Evolutionary conservation across 2,888 invertebrate species (phyloP).

Genomic region (Acanthosepion lycidas): DNA sequence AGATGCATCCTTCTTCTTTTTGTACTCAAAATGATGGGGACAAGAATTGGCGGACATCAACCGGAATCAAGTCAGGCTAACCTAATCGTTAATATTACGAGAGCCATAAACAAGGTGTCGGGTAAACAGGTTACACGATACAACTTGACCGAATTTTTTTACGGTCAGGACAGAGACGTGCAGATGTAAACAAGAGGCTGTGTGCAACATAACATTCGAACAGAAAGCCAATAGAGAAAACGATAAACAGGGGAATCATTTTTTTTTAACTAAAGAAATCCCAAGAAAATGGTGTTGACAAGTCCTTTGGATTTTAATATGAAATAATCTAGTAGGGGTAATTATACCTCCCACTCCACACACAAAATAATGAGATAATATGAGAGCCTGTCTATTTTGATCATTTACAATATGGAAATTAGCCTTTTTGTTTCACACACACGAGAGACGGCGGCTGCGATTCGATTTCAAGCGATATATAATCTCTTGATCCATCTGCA

Average conservation of each 20-base stretch:
- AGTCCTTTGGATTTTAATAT: background rate
- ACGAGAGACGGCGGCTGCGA: too few species aligned
- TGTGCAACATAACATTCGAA: background rate
- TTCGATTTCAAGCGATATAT: too few species aligned
- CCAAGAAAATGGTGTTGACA: background rate
- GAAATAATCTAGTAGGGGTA: background rate
- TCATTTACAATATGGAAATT: too few species aligned
- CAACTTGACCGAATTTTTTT: background rate
- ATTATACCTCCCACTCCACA: too few species aligned
- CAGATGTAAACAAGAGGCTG: constrained; percentile 1
- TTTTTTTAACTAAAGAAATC: too few species aligned
- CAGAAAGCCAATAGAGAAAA: background rate
- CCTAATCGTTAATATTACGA: constrained; percentile 9
- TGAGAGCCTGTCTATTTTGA: too few species aligned
- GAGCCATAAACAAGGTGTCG: background rate
- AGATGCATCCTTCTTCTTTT: too few species aligned
- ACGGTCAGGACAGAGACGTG: background rate
- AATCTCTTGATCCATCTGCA: too few species aligned
- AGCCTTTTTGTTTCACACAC: too few species aligned
- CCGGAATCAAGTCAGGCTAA: background rate
- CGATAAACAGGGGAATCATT: background rate
- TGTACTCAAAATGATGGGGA: background rate
- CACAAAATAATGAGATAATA: too few species aligned
- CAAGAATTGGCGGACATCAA: background rate
- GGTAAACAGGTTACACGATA: background rate